phyloP scores from a whole-genome alignment of 2,113 vertebrate genomes.

The Romanogobio albipinnatus region DNA sequence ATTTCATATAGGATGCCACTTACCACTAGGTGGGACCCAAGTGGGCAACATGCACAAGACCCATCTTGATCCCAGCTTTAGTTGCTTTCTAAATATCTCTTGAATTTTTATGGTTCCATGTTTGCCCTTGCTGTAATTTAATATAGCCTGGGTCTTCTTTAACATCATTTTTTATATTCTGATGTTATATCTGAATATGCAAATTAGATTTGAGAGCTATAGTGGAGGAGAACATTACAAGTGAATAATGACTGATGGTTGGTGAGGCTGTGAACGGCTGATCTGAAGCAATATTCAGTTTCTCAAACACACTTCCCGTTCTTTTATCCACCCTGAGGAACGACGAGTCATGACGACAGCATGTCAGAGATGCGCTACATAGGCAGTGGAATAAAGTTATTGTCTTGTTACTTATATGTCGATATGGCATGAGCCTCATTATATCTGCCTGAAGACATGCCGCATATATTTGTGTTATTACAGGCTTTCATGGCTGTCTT shows the following conservation, averaged over 20 bases:
- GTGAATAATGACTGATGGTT: neutral
- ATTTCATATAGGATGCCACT: too few relatives aligned
- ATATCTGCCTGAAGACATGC: neutral
- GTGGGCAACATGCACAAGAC: too few relatives aligned
- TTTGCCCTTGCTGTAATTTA: too few relatives aligned
- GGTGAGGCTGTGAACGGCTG: neutral
- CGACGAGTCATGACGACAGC: neutral
- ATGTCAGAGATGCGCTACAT: neutral
- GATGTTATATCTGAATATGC: too few relatives aligned
- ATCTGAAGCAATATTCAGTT: neutral
- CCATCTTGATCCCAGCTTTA: too few relatives aligned
- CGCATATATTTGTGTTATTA: neutral
- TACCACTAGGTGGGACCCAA: too few relatives aligned
- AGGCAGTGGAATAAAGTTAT: neutral
- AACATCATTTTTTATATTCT: too few relatives aligned
- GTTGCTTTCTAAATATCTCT: too few relatives aligned
- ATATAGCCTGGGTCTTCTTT: too few relatives aligned
- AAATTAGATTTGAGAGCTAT: too few relatives aligned
- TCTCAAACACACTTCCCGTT: neutral
- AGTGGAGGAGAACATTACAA: too few relatives aligned
- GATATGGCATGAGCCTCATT: conserved; percentile 12
- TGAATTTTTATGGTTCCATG: too few relatives aligned
- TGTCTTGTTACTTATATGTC: neutral
- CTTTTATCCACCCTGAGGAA: neutral
- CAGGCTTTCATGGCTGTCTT: neutral